Conservation (phyloP, 1,140 invertebrate species). For the Oncopeltus fasciatus region DNA sequence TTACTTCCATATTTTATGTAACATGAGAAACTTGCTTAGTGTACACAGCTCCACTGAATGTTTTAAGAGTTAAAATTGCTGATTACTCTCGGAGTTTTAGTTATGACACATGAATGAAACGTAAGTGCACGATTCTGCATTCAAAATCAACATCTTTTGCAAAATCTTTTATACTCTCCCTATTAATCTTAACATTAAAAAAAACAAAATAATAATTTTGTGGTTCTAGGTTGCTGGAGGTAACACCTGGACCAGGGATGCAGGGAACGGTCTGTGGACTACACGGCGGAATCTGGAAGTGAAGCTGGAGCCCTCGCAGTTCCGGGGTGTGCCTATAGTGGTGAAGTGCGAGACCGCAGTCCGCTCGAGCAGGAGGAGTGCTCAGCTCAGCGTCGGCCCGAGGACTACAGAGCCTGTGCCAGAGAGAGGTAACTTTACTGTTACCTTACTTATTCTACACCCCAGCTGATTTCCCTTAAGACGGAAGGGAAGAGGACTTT, state of each 20-base stretch:
- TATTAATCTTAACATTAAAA: too few species aligned
- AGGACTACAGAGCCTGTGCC: neutral
- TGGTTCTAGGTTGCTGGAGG: neutral
- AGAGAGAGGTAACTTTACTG: neutral
- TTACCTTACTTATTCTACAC: neutral
- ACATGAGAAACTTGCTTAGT: too few species aligned
- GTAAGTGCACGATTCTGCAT: too few species aligned
- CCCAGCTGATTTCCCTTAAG: neutral
- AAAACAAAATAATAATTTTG: too few species aligned
- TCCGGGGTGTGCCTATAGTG: neutral
- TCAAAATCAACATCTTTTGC: too few species aligned
- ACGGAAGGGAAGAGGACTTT: neutral
- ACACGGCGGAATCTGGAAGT: neutral
- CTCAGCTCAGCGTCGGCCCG: neutral
- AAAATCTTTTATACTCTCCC: too few species aligned
- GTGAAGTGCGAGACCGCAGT: neutral
- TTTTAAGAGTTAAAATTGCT: too few species aligned
- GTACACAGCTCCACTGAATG: too few species aligned
- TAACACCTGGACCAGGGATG: neutral
- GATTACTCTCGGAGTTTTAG: too few species aligned
- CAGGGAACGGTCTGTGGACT: neutral
- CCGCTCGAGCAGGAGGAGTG: neutral
- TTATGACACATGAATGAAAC: too few species aligned
- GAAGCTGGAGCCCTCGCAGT: neutral
- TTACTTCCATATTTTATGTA: too few species aligned